Percentiles rank a stretch among this genome's conserved stretches.
phyloP scores from a whole-genome alignment of 2,888 invertebrate species.

The Apodemia hepburni region DNA sequence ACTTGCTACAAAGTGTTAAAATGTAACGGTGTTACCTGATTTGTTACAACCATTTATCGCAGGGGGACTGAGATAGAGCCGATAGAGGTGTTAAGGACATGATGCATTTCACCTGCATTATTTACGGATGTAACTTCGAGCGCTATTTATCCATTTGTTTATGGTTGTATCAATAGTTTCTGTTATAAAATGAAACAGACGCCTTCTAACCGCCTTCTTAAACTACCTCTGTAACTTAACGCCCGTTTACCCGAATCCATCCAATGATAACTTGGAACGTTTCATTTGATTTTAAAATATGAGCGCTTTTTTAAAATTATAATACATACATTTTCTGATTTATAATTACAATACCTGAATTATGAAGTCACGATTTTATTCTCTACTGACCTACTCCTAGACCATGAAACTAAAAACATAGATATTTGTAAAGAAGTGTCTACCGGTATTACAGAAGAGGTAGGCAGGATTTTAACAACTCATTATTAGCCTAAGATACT shows the following conservation, averaged over 20 bases:
- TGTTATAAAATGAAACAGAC: constrained; percentile 13
- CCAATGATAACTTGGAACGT: neutral
- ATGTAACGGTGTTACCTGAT: neutral
- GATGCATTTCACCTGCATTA: constrained; percentile 37
- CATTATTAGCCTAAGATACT: too few relatives aligned
- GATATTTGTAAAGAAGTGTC: too few relatives aligned
- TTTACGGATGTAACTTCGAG: constrained; percentile 33
- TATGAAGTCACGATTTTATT: too few relatives aligned
- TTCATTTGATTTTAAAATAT: neutral
- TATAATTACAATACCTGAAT: too few relatives aligned
- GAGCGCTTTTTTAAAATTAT: neutral
- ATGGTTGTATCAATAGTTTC: constrained; percentile 5
- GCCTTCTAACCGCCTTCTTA: neutral
- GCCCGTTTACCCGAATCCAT: too few relatives aligned
- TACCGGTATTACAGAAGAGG: too few relatives aligned
- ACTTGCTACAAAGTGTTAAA: neutral
- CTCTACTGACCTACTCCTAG: too few relatives aligned
- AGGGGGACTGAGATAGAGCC: neutral
- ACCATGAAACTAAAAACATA: too few relatives aligned
- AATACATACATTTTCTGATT: neutral
- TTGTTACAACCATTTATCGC: neutral
- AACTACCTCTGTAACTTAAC: neutral
- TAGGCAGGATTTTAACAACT: too few relatives aligned
- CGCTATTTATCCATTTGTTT: constrained; percentile 13
- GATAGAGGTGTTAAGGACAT: constrained; percentile 35